These are phyloP conservation scores for Dichetophora obliterata DNA, from an alignment of 2,888 invertebrate genomes.

Conservation along the genomic window DNA sequence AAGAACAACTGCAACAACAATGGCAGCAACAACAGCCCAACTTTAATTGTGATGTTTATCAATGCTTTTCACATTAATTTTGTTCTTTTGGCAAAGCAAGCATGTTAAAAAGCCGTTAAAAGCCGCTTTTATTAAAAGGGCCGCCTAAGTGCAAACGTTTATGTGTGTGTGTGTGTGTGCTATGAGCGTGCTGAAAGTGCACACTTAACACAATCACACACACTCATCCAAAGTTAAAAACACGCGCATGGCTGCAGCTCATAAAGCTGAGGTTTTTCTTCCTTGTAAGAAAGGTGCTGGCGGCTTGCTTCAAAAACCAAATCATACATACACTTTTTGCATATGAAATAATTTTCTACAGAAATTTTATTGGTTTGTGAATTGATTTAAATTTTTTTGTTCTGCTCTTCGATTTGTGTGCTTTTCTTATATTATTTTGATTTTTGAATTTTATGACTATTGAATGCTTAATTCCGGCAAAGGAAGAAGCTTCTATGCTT, in stretches of 20 bases:
- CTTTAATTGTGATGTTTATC: constrained; percentile 28
- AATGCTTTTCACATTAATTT: constrained; percentile 20
- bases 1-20: background rate
- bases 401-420: background rate
- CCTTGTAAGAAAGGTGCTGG: background rate
- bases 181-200: background rate
- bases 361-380: constrained; percentile 31
- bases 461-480: constrained; percentile 20
- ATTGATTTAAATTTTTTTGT: constrained; percentile 25
- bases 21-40: background rate
- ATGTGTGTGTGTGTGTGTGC: background rate
- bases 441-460: constrained; percentile 21
- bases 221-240: background rate
- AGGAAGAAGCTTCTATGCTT: constrained; percentile 18
- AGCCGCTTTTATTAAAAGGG: constrained; percentile 7
- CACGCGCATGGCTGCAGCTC: background rate
- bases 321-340: constrained; percentile 32
- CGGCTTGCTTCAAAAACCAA: constrained; percentile 26
- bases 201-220: constrained; percentile 11
- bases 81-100: background rate
- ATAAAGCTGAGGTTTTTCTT: background rate
- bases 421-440: background rate
- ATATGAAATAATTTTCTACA: constrained; percentile 21
- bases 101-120: background rate
- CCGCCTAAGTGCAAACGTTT: background rate